A percentile compares a stretch with the other conserved stretches of the same genome.
Conservation (phyloP, 2,888 invertebrate species). For the Vesta saturnalis region DNA sequence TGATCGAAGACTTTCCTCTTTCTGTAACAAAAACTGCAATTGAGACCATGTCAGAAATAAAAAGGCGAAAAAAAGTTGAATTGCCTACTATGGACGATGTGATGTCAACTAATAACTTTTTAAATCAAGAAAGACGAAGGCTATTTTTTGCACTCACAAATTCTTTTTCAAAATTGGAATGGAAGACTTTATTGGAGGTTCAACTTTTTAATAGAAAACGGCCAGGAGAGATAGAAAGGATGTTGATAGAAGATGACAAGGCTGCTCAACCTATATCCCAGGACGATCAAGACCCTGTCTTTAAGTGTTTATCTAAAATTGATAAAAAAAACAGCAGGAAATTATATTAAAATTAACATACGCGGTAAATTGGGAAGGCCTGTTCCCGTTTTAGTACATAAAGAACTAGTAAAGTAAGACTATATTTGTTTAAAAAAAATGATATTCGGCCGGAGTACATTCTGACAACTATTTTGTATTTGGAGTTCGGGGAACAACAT, state of each 20-base stretch:
- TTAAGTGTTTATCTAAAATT: not conserved
- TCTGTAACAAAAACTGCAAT: not conserved
- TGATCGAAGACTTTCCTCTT: not conserved
- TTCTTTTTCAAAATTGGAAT: not conserved
- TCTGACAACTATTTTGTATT: constrained; percentile 22
- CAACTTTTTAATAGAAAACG: not conserved
- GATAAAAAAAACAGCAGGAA: constrained; percentile 12
- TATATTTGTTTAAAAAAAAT: constrained; percentile 25
- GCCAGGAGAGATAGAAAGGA: not conserved
- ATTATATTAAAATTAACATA: constrained; percentile 23
- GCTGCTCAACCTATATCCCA: not conserved
- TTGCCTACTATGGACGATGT: not conserved
- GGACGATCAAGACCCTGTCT: not conserved
- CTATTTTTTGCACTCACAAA: not conserved
- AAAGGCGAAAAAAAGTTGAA: not conserved
- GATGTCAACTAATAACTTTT: not conserved
- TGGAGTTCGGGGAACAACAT: constrained; percentile 41
- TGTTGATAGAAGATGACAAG: not conserved
- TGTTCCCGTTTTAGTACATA: constrained; percentile 15
- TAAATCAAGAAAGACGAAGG: not conserved
- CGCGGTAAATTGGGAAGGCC: constrained; percentile 26
- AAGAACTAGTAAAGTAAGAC: constrained; percentile 21
- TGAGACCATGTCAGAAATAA: not conserved
- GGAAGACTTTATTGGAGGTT: not conserved
- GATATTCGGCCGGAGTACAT: constrained; percentile 23